Evolutionary conservation across 2,888 invertebrate species (phyloP), one percentile per base, ranked within the genome.

Genomic region (Limnephilus auricula): DNA sequence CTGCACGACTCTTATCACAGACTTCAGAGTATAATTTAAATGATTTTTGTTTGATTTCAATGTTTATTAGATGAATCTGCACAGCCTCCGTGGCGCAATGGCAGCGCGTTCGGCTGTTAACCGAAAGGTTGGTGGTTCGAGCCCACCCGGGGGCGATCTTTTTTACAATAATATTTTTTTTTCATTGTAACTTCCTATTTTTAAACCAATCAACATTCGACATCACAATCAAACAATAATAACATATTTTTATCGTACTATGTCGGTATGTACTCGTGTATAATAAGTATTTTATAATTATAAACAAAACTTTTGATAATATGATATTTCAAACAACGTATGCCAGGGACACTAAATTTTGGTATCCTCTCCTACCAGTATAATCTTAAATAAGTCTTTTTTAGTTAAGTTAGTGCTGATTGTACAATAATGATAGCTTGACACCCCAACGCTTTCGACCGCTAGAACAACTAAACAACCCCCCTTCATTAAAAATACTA

Each of bases 71-170:
- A 25, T 2, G 65, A 25, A 65, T 65, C 65, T 65, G n/a, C 34
- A 32, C n/a, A 78, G 87, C 65, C 87, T 88, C 78, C 87, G 87
- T 88, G 87, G 65, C 78, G 87, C 87, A 88, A 88, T 88, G 87
- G 87, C 87, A 98, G 98, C 98, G 98, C 98, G 98, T 98, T 98
- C 98, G 98, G 98, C 98, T 98, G 98, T 98, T 98, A 98, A 98
- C 98, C 98, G 98, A 98, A 98, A 98, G 98, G 98, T 98, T 98
- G 98, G 98, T 98, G 98, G 98, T 98, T 98, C 98, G 97, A 98
- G 98, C 97, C 98, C 98, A 98, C 98, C 98, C 98, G 98, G 98
- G 98, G 98, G 98, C 98, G 98, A 50, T 37, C 40, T 85, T 90
- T 90, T 65, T 25, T 25, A n/a, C 25, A 25, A 9, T 25, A 50